Base-by-base conservation (phyloP, 1,140 invertebrate genomes). In the Danaus plexippus region DNA sequence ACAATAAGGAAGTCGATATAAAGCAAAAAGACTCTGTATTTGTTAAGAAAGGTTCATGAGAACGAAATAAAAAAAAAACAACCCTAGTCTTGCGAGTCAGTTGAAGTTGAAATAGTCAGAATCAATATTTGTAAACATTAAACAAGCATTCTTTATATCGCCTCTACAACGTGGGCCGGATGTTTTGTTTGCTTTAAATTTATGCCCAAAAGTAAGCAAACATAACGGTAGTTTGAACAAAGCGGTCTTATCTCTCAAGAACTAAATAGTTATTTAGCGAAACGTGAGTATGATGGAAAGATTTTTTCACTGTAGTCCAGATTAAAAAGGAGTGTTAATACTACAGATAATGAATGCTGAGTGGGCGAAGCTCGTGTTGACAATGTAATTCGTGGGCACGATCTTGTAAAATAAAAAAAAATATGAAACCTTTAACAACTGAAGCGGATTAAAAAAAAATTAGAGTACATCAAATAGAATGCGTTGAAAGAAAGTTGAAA, bases 191-290 rank as follows among this genome's bases (percentile, higher is more conserved):
- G 61, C 63, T 61, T 55, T 59, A 65, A 61, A 55, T 61, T 70
- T 63, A 64, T 59, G 58, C 64, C 62, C 52, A 66, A 69, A 69
- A 57, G 66, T 59, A 69, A 51, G 47, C 60, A 61, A 67, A 72
- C 65, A 75, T 71, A 81, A 81, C 75, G 73, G 75, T 67, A 56
- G 58, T 47, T 54, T 57, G 57, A 70, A 80, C 75, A 75, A 77
- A 72, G 66, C 59, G 46, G 61, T 71, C 67, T 75, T 75, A 77
- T 76, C 73, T 76, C 51, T 53, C 59, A 53, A 52, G 54, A 75
- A 75, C 69, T 73, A 69, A 71, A 74, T 74, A 70, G 67, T 74
- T 71, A 67, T 68, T 78, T 77, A 69, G 73, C 63, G 54, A 76
- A 81, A 79, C 79, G 75, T 80, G 75, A 71, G 63, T 52, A 41